Percentiles rank a stretch among this genome's conserved stretches.
These are phyloP conservation scores for Corynorhinus townsendii DNA, from an alignment of 2,113 vertebrate genomes.

Conservation along the genomic window DNA sequence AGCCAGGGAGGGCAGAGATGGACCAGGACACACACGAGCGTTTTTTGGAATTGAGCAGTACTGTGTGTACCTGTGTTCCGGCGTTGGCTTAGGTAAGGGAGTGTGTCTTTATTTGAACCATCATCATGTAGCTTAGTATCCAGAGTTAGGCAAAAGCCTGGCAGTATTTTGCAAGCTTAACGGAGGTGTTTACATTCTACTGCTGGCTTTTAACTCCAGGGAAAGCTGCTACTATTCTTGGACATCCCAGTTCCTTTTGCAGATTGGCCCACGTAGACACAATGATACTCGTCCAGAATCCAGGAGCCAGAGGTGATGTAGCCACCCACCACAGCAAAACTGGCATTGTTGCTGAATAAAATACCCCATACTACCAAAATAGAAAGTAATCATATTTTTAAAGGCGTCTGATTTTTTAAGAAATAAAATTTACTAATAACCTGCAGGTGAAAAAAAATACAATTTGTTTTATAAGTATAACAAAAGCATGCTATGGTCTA, in stretches of 20 bases:
- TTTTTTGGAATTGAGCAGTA: background rate
- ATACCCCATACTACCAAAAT: background rate
- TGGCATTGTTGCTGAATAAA: background rate
- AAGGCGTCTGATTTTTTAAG: background rate
- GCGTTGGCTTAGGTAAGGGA: background rate
- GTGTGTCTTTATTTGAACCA: background rate
- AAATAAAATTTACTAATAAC: constrained; percentile 47
- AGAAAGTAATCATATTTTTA: background rate
- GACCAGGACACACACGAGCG: background rate
- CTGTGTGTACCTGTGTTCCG: background rate
- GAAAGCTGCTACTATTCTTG: constrained; percentile 22
- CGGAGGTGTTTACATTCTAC: constrained; percentile 26
- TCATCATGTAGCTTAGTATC: background rate
- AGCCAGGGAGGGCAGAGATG: background rate
- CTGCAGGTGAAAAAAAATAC: background rate
- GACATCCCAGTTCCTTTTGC: constrained; percentile 16
- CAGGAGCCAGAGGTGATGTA: background rate
- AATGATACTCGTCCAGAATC: background rate
- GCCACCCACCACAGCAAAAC: background rate
- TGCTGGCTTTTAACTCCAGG: constrained; percentile 21
- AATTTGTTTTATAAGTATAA: constrained; percentile 55
- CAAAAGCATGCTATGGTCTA: constrained; percentile 36
- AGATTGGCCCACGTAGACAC: background rate
- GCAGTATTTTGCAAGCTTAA: background rate
- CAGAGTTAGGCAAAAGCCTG: background rate